Evolutionary conservation across 1,140 invertebrate genomes (phyloP).

Genomic region (Ceratosolen fusciceps): DNA sequence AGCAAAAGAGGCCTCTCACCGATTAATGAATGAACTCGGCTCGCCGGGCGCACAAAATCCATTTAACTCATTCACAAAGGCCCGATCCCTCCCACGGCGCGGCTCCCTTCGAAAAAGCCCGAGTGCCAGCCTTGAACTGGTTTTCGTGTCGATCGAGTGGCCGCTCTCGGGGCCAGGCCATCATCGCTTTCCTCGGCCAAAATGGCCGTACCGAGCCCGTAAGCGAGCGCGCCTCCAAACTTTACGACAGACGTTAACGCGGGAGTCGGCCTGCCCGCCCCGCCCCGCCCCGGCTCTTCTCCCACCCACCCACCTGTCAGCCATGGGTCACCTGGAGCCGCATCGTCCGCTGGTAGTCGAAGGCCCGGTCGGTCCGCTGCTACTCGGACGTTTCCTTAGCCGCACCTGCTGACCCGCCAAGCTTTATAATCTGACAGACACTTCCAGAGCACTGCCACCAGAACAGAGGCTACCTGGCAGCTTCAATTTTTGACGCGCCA

Average conservation of each 20-base stretch:
- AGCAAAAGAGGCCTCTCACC: slow-evolving; percentile 36
- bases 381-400: neutral
- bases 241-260: no score
- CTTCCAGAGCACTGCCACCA: no score
- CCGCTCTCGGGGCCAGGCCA: neutral
- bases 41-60: slow-evolving; percentile 35
- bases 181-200: neutral
- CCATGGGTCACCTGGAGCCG: no score
- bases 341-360: no score
- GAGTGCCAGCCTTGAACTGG: slow-evolving; percentile 47
- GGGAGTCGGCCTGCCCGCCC: no score
- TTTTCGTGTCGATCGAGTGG: slow-evolving; percentile 28
- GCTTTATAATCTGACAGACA: no score
- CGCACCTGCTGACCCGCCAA: no score
- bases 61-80: slow-evolving; percentile 47
- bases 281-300: neutral
- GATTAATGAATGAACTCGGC: slow-evolving; percentile 47
- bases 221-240: no score
- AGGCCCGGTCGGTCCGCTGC: no score
- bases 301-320: no score
- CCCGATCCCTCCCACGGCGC: neutral
- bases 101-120: slow-evolving; percentile 20
- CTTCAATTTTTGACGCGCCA: neutral
- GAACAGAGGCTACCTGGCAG: neutral
- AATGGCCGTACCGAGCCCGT: neutral